A percentile compares a stretch with the other conserved stretches of the same genome.
Evolutionary conservation across 1,140 invertebrate species (phyloP).

Genomic region (Drosophila nigromelanica): DNA sequence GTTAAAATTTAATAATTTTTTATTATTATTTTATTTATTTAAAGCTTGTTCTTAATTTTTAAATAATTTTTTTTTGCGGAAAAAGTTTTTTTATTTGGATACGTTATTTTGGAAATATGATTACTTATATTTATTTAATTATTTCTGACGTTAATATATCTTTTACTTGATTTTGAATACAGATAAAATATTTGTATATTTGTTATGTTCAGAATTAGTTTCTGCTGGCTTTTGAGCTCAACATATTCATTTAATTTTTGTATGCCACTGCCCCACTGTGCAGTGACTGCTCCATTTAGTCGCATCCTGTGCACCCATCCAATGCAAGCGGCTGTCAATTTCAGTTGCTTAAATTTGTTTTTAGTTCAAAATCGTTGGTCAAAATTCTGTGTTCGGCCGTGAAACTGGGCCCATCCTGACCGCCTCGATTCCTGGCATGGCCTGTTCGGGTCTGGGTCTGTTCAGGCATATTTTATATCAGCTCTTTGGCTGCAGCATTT

Average conservation of each 20-base stretch:
- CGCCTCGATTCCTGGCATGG: background rate
- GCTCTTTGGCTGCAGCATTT: slow-evolving; percentile 43
- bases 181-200: too few species aligned
- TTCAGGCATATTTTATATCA: slow-evolving; percentile 64
- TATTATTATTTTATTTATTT: too few species aligned
- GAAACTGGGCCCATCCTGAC: slow-evolving; percentile 10
- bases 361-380: slow-evolving; percentile 58
- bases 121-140: too few species aligned
- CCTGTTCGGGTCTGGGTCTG: background rate
- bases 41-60: too few species aligned
- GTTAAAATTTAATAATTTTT: too few species aligned
- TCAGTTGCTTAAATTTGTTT: slow-evolving; percentile 74
- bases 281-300: slow-evolving; percentile 28
- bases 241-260: background rate
- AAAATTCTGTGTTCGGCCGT: slow-evolving; percentile 57
- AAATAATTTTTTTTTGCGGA: too few species aligned
- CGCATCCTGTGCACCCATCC: slow-evolving; percentile 23
- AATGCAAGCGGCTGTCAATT: slow-evolving; percentile 61
- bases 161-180: too few species aligned
- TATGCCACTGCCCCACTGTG: slow-evolving; percentile 15
- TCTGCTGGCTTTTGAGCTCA: background rate
- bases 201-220: background rate
- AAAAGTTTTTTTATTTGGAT: too few species aligned
- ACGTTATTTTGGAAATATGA: too few species aligned
- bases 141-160: too few species aligned